Conservation (phyloP, 2,113 vertebrate genomes). For the Plotosus lineatus region DNA sequence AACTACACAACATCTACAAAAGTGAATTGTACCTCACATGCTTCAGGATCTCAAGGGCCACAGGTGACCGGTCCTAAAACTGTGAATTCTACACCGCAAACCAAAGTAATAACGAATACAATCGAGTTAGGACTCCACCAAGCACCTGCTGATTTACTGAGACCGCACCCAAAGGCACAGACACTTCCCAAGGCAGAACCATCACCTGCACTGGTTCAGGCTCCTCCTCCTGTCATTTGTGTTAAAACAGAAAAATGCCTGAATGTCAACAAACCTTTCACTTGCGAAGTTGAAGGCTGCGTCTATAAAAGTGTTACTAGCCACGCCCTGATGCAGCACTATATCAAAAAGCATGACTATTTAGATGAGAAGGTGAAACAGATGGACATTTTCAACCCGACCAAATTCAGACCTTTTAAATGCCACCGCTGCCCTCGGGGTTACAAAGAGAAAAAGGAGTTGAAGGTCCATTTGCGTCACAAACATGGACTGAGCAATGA, state of each 20-base stretch:
- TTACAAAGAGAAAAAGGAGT: conserved; percentile 84
- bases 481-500: conserved; percentile 79
- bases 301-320: conserved; percentile 85
- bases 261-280: conserved; percentile 83
- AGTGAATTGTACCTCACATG: conserved; percentile 55
- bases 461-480: conserved; percentile 85
- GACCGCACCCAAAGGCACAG: conserved; percentile 64
- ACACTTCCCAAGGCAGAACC: conserved; percentile 12
- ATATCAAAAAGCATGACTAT: conserved; percentile 83
- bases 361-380: conserved; percentile 81
- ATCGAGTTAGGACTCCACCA: conserved; percentile 9
- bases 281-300: conserved; percentile 84
- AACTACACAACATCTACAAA: conserved; percentile 69
- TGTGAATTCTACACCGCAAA: conserved; percentile 65
- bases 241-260: conserved; percentile 64
- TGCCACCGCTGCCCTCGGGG: conserved; percentile 92
- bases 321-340: conserved; percentile 87
- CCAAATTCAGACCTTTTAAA: conserved; percentile 85
- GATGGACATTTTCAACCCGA: conserved; percentile 81
- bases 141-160: conserved; percentile 23
- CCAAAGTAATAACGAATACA: conserved; percentile 55
- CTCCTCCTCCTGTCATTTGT: not conserved
- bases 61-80: conserved; percentile 70
- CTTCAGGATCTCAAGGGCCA: conserved; percentile 61
- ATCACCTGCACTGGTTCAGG: not conserved